Base-by-base conservation (phyloP, 1,140 invertebrate species). In the Penaeus chinensis region DNA sequence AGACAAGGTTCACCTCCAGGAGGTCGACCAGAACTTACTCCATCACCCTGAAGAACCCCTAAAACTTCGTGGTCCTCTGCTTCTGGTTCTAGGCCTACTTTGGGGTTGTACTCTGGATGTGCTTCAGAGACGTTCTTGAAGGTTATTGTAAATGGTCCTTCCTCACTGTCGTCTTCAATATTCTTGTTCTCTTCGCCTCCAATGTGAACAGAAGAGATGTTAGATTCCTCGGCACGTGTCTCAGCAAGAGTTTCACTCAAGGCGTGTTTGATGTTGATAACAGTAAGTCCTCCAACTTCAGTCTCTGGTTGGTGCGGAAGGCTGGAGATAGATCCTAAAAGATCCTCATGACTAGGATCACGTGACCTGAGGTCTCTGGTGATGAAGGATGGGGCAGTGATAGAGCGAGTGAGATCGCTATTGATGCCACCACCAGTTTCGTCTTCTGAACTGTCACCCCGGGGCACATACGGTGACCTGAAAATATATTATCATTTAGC, bases 401-500 rank as follows among this genome's bases (percentile, higher is more conserved):
- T 82, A 32, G 81, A 89, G 22, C 88, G 82, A 32, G 84, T 87
- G 16, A 89, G 78, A 61, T 86, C 80, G 61, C 47, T 65, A 7
- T 71, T 60, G 18, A 85, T 37, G 42, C 74, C 80, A 60, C 63
- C 71, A n/a, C 27, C 66, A 37, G 20, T 69, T 32, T 89, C 88
- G 66, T 89, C 88, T 42, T 89, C 88, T 10, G 88, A 89, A 37
- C 88, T 89, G 60, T 90, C 91, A 80, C 90, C 83, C 42, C 83
- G 85, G 18, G 86, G 86, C 84, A 91, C 90, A 82, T 91, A 91
- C 18, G 91, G 91, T 74, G 91, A 91, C 65, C 91, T 91, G 88
- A 22, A 90, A 91, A 61, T 69, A 79, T n/a, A 76, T 62, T 63
- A 3, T 88, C 27, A 16, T 42, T 61, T 71, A 71, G n/a, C 18